Evolutionary conservation across 2,113 vertebrate genomes (phyloP).

Genomic region (Elaphurus davidianus): DNA sequence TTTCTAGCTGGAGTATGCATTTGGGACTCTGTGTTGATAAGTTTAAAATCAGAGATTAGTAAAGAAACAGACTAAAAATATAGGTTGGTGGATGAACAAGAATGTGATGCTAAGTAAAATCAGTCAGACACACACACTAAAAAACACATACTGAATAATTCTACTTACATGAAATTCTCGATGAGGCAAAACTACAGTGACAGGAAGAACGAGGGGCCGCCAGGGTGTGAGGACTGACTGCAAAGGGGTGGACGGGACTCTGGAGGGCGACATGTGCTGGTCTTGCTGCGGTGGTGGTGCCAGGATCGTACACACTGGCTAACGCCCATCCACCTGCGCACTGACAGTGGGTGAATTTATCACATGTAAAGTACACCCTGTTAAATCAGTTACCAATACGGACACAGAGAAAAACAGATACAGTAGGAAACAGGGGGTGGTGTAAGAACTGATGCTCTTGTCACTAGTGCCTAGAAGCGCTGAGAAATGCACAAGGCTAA

Average conservation of each 20-base stretch:
- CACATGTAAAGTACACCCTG: background rate
- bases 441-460: background rate
- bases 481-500: background rate
- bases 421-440: background rate
- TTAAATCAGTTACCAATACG: background rate
- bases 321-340: background rate
- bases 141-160: background rate
- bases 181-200: background rate
- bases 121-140: background rate
- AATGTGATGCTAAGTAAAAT: background rate
- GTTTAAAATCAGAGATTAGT: background rate
- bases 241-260: background rate
- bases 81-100: background rate
- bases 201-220: background rate
- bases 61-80: background rate
- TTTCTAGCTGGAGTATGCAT: background rate
- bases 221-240: background rate
- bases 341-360: background rate
- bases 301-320: background rate
- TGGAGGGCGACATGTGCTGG: background rate
- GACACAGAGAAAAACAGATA: background rate
- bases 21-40: background rate
- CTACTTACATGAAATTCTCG: background rate
- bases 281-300: background rate
- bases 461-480: background rate